These are phyloP conservation scores for Tragopan temminckii DNA, from an alignment of 2,797 vertebrate genomes.

Conservation along the genomic window DNA sequence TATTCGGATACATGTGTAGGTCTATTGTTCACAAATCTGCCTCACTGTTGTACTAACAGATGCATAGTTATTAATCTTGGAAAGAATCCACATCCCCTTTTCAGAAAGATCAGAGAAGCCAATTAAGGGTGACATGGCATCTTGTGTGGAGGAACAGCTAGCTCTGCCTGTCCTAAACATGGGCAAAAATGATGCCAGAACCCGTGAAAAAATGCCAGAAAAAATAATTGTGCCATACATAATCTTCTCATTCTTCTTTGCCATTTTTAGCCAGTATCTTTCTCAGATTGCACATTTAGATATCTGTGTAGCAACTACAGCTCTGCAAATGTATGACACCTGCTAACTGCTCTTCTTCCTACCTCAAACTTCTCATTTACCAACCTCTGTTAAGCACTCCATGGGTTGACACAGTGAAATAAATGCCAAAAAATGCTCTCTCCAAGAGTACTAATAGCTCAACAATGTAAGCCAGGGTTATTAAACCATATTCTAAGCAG, in stretches of 20 bases:
- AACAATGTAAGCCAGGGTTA: constrained; percentile 25
- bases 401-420: constrained; percentile 42
- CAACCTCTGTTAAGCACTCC: constrained; percentile 23
- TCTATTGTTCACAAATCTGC: constrained; percentile 71
- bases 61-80: constrained; percentile 75
- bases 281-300: background rate
- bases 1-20: constrained; percentile 65
- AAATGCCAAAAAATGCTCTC: constrained; percentile 31
- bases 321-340: background rate
- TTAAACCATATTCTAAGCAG: constrained; percentile 54
- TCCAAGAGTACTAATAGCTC: constrained; percentile 33
- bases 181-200: constrained; percentile 24
- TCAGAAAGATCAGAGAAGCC: constrained; percentile 57
- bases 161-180: constrained; percentile 15
- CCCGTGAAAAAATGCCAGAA: background rate
- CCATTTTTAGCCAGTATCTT: constrained; percentile 11
- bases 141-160: constrained; percentile 50
- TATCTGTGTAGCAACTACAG: background rate
- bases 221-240: background rate
- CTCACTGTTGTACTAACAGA: constrained; percentile 69
- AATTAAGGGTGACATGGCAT: constrained; percentile 58
- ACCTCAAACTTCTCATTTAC: constrained; percentile 41
- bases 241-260: constrained; percentile 11
- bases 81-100: constrained; percentile 58
- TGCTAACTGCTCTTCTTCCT: constrained; percentile 9